Evolutionary conservation across 2,113 vertebrate species (phyloP).

Genomic region (Heteronetta atricapilla): DNA sequence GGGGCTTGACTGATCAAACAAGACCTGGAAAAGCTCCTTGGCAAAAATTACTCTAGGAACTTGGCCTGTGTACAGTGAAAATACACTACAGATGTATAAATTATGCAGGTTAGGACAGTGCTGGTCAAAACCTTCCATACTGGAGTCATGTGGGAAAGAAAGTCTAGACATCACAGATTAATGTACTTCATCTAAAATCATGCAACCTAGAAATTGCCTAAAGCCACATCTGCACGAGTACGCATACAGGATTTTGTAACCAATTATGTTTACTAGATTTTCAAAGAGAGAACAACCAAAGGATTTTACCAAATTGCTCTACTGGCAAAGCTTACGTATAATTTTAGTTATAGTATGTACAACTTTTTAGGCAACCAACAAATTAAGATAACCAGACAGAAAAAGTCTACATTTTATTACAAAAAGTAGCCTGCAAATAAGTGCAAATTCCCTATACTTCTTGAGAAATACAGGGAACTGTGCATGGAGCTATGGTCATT

Average conservation of each 20-base stretch:
- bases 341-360: neutral
- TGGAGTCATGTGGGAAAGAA: constrained; percentile 62
- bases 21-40: constrained; percentile 66
- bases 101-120: constrained; percentile 55
- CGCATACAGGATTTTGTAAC: neutral
- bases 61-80: constrained; percentile 73
- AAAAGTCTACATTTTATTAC: neutral
- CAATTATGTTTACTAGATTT: neutral
- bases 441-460: neutral
- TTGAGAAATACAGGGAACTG: neutral
- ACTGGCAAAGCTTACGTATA: neutral
- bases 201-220: constrained; percentile 35
- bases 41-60: constrained; percentile 51
- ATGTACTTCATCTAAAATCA: constrained; percentile 27
- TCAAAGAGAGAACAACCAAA: neutral
- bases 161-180: constrained; percentile 68
- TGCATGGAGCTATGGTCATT: neutral
- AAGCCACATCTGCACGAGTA: neutral
- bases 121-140: constrained; percentile 49
- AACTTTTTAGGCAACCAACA: neutral
- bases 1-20: constrained; percentile 22
- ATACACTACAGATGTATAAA: constrained; percentile 69
- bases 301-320: neutral
- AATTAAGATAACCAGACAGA: neutral
- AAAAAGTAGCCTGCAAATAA: neutral